Evolutionary conservation across 1,140 invertebrate species (phyloP), one percentile per base, ranked within the genome.

Genomic region (Scylla paramamosain): DNA sequence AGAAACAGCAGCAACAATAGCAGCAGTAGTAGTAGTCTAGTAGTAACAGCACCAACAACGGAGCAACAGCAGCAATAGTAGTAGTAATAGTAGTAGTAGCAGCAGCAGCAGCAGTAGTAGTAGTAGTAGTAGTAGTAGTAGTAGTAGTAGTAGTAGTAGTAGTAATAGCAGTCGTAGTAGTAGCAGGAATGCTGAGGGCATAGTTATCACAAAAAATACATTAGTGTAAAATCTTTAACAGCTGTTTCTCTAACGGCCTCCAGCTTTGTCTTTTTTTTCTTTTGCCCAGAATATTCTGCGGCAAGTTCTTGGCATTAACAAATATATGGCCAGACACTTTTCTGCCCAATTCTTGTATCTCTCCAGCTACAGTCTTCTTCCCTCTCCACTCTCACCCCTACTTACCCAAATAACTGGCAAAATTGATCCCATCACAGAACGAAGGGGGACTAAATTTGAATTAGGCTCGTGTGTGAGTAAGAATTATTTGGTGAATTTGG

Each of bases 371-470:
- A 0, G 16, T 14, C 28, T 16, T 31, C 45, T 90, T 29, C 12
- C 88, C 89, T n/a, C 48, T n/a, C 48, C 28, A 6, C 52, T 12
- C 25, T 45, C 20, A 52, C 16, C 89, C 4, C 89, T 48, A 91
- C 25, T 31, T 67, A 14, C 28, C 8, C 89, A 91, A 31, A 31
- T 67, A 31, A 12, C 14, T 67, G 32, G 25, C 46, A 39, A 67
- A 91, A 91, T 91, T 91, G 89, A 91, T 91, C 48, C 89, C 89
- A 91, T 91, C 89, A 91, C 89, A 67, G 52, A n/a, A 31, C 25
- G 25, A 32, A 45, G 89, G 89, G 89, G n/a, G 31, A 67, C 48
- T 67, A 67, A 91, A 91, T 31, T 91, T 67, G 89, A 91, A 91
- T 91, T 91, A 91, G 89, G 28, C 89, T 31, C 67, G 48, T 91